Evolutionary conservation across 2,888 invertebrate genomes (phyloP).

Genomic region (Siphlonurus alternatus): DNA sequence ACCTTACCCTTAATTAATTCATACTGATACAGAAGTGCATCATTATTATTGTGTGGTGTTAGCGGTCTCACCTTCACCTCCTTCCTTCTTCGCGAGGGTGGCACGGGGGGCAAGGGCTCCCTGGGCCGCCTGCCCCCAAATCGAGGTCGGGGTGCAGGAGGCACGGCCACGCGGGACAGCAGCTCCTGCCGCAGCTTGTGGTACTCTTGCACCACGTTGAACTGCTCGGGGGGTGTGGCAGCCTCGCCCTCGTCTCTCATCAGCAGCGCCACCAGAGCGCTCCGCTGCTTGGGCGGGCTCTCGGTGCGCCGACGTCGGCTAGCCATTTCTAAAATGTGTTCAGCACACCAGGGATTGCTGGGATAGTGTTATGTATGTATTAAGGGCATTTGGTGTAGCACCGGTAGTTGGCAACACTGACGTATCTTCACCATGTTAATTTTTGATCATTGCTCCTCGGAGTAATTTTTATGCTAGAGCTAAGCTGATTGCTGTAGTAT

Average conservation of each 20-base stretch:
- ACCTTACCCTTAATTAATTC: too few relatives aligned
- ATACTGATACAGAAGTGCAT: too few relatives aligned
- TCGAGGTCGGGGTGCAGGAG: background rate
- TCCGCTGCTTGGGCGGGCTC: background rate
- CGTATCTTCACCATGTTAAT: too few relatives aligned
- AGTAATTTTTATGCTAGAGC: too few relatives aligned
- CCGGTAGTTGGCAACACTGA: too few relatives aligned
- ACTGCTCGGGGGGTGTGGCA: background rate
- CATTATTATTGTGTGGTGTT: too few relatives aligned
- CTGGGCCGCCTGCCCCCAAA: background rate
- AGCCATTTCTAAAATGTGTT: too few relatives aligned
- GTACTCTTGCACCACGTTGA: constrained; percentile 1
- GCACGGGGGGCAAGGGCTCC: background rate
- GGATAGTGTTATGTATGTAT: too few relatives aligned
- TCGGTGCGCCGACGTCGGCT: background rate
- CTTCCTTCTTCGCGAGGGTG: background rate
- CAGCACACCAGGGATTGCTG: too few relatives aligned
- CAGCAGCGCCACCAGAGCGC: background rate
- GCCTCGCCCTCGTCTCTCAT: background rate
- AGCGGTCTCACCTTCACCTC: background rate
- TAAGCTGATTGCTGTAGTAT: too few relatives aligned
- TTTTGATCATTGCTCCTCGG: too few relatives aligned
- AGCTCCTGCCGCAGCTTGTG: background rate
- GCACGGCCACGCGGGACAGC: background rate
- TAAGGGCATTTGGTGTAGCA: too few relatives aligned